These are phyloP conservation scores for Florisuga fusca DNA, from an alignment of 2,797 vertebrate species.

Conservation along the genomic window DNA sequence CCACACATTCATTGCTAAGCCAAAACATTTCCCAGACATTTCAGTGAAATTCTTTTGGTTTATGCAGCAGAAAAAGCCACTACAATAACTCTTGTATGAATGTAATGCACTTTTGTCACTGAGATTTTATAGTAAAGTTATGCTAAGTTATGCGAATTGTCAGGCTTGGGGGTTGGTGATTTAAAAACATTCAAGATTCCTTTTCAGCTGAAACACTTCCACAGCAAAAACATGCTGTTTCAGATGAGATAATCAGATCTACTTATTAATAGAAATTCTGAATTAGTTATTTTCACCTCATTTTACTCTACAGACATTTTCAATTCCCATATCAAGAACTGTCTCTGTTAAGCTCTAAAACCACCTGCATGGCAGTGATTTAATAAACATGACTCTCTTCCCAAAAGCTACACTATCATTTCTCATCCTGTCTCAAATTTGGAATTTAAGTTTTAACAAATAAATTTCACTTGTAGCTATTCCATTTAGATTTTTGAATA, in stretches of 20 bases:
- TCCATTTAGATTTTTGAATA: neutral
- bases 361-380: neutral
- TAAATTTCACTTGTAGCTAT: neutral
- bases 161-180: neutral
- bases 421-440: neutral
- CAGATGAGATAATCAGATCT: neutral
- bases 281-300: neutral
- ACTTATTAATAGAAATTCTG: slow-evolving; percentile 5
- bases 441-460: neutral
- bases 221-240: slow-evolving; percentile 1
- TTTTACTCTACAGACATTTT: neutral
- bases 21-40: neutral
- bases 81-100: neutral
- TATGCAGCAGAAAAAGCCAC: neutral
- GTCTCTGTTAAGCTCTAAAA: neutral
- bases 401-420: neutral
- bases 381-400: neutral
- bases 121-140: slow-evolving; percentile 40
- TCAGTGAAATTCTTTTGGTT: neutral
- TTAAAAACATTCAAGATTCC: slow-evolving; percentile 8
- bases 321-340: neutral
- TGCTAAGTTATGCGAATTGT: slow-evolving; percentile 60
- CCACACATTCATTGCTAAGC: slow-evolving; percentile 11
- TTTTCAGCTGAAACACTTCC: slow-evolving; percentile 9
- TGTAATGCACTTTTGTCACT: slow-evolving; percentile 1